Percentiles rank a stretch among this genome's conserved stretches.
phyloP scores from a whole-genome alignment of 2,888 invertebrate genomes.

The Chaitophorus viminalis region DNA sequence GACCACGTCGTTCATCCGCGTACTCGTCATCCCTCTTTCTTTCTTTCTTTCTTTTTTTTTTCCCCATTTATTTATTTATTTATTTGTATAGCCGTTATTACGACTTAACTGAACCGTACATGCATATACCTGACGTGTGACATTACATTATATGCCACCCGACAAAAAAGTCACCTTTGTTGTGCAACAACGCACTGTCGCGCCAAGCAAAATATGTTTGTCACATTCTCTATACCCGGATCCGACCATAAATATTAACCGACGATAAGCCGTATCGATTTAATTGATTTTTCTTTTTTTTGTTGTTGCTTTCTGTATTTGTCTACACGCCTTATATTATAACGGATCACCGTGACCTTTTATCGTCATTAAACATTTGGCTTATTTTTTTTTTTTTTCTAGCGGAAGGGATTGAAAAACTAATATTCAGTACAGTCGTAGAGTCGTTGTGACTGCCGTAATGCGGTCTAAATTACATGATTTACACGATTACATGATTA shows the following conservation, averaged over 20 bases:
- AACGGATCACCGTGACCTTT: background rate
- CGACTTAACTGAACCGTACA: background rate
- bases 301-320: background rate
- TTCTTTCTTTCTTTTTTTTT: no score
- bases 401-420: background rate
- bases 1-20: conserved; percentile 16
- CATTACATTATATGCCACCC: background rate
- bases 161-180: conserved; percentile 34
- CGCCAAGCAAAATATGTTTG: conserved; percentile 13
- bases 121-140: background rate
- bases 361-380: background rate
- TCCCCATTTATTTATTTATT: background rate
- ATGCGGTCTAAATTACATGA: no score
- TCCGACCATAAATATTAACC: background rate
- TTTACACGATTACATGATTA: no score
- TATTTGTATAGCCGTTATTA: background rate
- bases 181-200: conserved; percentile 4
- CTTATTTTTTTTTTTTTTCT: background rate
- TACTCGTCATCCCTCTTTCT: background rate
- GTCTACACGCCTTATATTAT: background rate
- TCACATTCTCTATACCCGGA: conserved; percentile 22
- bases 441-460: no score
- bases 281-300: conserved; percentile 32
- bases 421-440: no score
- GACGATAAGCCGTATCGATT: conserved; percentile 16